These are phyloP conservation scores for Tachysurus vachellii DNA, from an alignment of 2,113 vertebrate species.

Conservation along the genomic window DNA sequence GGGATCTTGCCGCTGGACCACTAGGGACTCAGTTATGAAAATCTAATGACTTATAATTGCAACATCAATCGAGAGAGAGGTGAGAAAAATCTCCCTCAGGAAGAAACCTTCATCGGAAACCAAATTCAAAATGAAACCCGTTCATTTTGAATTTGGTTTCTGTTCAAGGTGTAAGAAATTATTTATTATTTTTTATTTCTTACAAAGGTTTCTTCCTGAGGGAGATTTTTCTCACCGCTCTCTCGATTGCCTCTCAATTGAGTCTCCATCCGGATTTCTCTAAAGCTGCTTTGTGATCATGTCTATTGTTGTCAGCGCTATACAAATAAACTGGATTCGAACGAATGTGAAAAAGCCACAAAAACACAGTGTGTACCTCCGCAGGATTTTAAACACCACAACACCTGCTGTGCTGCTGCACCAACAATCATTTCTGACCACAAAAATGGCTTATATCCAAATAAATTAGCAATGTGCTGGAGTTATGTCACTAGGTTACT, in stretches of 20 bases:
- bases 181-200: no score
- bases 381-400: not conserved
- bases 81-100: no score
- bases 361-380: not conserved
- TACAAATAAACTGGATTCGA: not conserved
- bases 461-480: not conserved
- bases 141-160: no score
- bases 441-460: not conserved
- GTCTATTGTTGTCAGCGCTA: not conserved
- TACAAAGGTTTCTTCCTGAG: not conserved
- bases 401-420: not conserved
- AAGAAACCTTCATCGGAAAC: no score
- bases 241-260: not conserved
- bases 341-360: not conserved
- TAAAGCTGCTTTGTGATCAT: not conserved
- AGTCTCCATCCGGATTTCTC: not conserved
- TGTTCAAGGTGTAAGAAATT: no score
- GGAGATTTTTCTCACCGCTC: not conserved
- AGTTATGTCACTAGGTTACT: not conserved
- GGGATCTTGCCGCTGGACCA: no score
- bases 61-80: no score
- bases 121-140: no score
- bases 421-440: not conserved
- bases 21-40: no score
- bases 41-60: no score